phyloP scores from a whole-genome alignment of 2,888 invertebrate genomes.

The Villa cingulata region DNA sequence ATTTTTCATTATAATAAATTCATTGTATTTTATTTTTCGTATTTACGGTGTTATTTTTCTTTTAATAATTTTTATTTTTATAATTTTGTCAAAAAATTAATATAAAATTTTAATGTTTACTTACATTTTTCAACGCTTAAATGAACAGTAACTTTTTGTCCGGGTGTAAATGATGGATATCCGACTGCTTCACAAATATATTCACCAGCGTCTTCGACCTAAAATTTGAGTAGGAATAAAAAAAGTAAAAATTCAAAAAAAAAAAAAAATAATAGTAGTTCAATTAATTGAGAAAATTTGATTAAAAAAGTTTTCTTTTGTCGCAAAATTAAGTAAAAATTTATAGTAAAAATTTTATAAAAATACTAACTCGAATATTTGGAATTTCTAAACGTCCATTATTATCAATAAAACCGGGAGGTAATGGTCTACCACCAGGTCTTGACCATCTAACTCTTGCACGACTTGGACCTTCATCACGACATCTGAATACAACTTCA shows the following conservation, averaged over 20 bases:
- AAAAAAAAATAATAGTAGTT: neutral
- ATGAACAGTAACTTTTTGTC: constrained; percentile 52
- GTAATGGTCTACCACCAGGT: constrained; percentile 57
- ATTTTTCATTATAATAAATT: neutral
- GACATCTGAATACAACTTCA: constrained; percentile 86
- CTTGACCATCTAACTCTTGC: constrained; percentile 63
- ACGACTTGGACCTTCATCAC: constrained; percentile 71
- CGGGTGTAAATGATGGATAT: constrained; percentile 46
- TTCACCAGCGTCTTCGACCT: constrained; percentile 57
- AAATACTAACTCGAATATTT: constrained; percentile 48
- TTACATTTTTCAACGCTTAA: constrained; percentile 67
- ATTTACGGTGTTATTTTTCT: no score
- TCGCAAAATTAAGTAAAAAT: neutral
- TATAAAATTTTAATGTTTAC: no score
- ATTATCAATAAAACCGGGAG: constrained; percentile 57
- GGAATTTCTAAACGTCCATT: constrained; percentile 78
- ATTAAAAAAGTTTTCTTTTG: neutral
- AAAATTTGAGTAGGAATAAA: neutral
- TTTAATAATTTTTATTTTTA: no score
- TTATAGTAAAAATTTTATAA: no score
- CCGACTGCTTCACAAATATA: constrained; percentile 73
- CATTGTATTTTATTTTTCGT: no score
- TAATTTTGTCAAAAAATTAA: neutral
- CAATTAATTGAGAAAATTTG: neutral
- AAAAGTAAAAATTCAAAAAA: neutral